phyloP scores from a whole-genome alignment of 2,113 vertebrate species.

The Oreochromis tanganicae region DNA sequence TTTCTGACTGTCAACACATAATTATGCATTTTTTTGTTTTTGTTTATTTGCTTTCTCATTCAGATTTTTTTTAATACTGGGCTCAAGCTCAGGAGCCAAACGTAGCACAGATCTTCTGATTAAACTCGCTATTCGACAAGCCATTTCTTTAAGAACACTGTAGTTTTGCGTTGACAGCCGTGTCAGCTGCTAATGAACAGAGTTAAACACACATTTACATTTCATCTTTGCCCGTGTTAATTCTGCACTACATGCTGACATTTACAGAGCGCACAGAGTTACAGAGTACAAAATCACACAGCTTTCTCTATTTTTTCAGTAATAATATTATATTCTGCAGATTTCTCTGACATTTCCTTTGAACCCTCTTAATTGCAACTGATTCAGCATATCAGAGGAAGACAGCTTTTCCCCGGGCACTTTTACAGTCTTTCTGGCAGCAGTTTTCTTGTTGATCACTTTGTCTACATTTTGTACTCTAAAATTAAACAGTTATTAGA shows the following conservation, averaged over 20 bases:
- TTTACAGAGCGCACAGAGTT: neutral
- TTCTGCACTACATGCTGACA: neutral
- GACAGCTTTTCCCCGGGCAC: neutral
- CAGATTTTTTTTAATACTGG: neutral
- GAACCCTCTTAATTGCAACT: neutral
- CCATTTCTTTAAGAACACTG: neutral
- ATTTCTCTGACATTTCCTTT: neutral
- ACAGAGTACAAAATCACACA: neutral
- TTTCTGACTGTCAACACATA: neutral
- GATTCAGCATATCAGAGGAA: neutral
- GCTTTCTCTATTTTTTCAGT: neutral
- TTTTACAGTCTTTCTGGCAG: neutral
- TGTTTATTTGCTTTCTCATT: neutral
- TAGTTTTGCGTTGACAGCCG: neutral
- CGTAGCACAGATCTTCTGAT: neutral
- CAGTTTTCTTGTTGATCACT: neutral
- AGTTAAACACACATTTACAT: neutral
- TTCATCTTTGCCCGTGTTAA: neutral
- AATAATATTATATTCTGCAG: neutral
- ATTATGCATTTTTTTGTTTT: neutral
- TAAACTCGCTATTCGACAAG: neutral
- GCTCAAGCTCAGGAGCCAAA: neutral
- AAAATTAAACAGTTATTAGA: neutral
- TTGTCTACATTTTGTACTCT: neutral
- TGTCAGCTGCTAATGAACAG: neutral